Evolutionary conservation across 2,797 vertebrate genomes (phyloP).

Genomic region (Rhynchotus rufescens): DNA sequence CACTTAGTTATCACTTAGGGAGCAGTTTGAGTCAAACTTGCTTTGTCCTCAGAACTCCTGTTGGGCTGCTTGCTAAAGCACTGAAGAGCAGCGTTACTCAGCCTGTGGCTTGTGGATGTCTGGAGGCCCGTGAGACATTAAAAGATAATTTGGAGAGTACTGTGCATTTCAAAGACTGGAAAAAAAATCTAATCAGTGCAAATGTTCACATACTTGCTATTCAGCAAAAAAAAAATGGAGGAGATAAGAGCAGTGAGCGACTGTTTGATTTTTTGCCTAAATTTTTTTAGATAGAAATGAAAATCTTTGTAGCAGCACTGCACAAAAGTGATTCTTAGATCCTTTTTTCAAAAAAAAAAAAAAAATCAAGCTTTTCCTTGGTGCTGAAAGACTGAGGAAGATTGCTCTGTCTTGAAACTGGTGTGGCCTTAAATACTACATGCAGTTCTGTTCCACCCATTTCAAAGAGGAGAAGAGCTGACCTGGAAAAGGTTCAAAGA

Average conservation of each 20-base stretch:
- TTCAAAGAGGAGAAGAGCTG: background rate
- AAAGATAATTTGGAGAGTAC: background rate
- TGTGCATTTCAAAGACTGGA: slow-evolving; percentile 7
- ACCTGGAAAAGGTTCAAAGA: background rate
- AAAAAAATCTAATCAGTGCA: background rate
- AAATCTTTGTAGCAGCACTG: background rate
- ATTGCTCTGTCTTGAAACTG: background rate
- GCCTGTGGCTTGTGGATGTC: slow-evolving; percentile 16
- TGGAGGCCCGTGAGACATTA: slow-evolving; percentile 45
- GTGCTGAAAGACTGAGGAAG: background rate
- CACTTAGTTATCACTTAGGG: background rate
- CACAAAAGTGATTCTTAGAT: background rate
- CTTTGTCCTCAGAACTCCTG: slow-evolving; percentile 15
- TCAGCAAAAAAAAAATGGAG: background rate
- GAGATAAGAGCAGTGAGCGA: background rate
- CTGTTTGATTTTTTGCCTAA: background rate
- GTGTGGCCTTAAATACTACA: background rate
- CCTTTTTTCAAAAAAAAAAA: background rate
- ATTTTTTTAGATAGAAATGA: background rate
- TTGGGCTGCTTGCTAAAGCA: slow-evolving; percentile 32
- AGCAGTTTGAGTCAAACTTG: slow-evolving; percentile 19
- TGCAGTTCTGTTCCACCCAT: background rate
- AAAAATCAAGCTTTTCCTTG: background rate
- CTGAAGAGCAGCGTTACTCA: slow-evolving; percentile 27
- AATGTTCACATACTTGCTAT: background rate